Evolutionary conservation across 2,888 invertebrate species (phyloP).

Genomic region (Atherix ibis): DNA sequence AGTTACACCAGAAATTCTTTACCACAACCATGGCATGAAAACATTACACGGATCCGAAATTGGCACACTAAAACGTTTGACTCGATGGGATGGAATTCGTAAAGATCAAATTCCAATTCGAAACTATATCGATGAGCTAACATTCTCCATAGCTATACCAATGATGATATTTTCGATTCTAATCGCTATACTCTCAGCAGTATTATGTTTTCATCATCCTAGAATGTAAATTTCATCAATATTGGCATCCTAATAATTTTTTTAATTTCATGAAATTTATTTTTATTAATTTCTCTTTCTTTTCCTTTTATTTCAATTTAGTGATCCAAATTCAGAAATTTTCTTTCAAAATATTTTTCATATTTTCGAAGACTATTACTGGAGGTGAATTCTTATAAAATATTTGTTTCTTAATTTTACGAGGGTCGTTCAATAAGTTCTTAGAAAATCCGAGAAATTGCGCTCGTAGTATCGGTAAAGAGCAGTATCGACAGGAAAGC

Average conservation of each 20-base stretch:
- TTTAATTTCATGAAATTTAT: not conserved
- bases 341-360: slow-evolving; percentile 56
- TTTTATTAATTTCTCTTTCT: slow-evolving; percentile 4
- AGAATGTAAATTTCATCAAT: slow-evolving; percentile 47
- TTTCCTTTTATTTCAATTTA: too few species aligned
- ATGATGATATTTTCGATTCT: slow-evolving; percentile 48
- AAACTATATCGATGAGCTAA: slow-evolving; percentile 51
- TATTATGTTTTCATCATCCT: slow-evolving; percentile 60
- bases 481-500: too few species aligned
- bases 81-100: slow-evolving; percentile 46
- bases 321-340: slow-evolving; percentile 46
- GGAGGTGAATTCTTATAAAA: slow-evolving; percentile 9
- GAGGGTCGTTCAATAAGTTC: too few species aligned
- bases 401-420: too few species aligned
- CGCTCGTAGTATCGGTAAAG: too few species aligned
- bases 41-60: slow-evolving; percentile 20
- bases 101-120: slow-evolving; percentile 46
- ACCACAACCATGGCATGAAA: slow-evolving; percentile 23
- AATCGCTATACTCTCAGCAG: slow-evolving; percentile 48
- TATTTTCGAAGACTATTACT: slow-evolving; percentile 50
- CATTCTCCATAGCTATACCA: slow-evolving; percentile 54
- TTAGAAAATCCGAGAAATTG: too few species aligned
- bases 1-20: slow-evolving; percentile 26
- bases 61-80: slow-evolving; percentile 26
- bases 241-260: not conserved